Evolutionary conservation across 2,888 invertebrate species (phyloP).

Genomic region (Acanthosepion lycidas): DNA sequence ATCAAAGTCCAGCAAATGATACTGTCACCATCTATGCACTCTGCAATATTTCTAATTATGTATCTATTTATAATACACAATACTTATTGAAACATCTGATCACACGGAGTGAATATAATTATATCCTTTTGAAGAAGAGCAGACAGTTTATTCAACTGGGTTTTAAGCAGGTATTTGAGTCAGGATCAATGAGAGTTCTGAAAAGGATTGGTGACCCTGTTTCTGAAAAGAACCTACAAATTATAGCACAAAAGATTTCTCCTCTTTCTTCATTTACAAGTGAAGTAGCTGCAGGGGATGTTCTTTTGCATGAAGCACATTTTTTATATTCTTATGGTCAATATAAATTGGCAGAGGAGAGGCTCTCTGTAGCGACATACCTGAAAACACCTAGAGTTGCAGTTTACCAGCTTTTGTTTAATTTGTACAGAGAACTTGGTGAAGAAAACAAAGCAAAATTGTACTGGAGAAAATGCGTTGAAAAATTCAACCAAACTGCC

Average conservation of each 20-base stretch:
- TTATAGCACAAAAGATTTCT: background rate
- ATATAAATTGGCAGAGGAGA: constrained; percentile 55
- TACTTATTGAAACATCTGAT: constrained; percentile 61
- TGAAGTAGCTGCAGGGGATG: constrained; percentile 49
- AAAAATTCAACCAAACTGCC: background rate
- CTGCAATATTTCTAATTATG: constrained; percentile 59
- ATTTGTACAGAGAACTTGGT: constrained; percentile 40
- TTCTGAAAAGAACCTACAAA: background rate
- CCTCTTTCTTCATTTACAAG: constrained; percentile 34
- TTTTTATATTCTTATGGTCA: constrained; percentile 60
- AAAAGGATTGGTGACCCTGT: constrained; percentile 52
- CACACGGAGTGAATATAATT: constrained; percentile 61
- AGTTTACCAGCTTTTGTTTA: constrained; percentile 57
- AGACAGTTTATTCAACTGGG: constrained; percentile 56
- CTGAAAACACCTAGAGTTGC: constrained; percentile 54
- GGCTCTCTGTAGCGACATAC: constrained; percentile 55
- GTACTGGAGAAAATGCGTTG: constrained; percentile 15
- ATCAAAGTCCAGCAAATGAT: background rate
- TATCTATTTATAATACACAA: constrained; percentile 59
- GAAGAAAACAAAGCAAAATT: background rate
- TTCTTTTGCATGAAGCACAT: constrained; percentile 65
- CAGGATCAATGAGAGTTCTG: constrained; percentile 61
- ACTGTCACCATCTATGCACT: constrained; percentile 39
- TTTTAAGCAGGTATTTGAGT: constrained; percentile 59
- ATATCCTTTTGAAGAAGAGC: constrained; percentile 56